Conservation (phyloP, 2,888 invertebrate genomes). For the Papilio gigon region DNA sequence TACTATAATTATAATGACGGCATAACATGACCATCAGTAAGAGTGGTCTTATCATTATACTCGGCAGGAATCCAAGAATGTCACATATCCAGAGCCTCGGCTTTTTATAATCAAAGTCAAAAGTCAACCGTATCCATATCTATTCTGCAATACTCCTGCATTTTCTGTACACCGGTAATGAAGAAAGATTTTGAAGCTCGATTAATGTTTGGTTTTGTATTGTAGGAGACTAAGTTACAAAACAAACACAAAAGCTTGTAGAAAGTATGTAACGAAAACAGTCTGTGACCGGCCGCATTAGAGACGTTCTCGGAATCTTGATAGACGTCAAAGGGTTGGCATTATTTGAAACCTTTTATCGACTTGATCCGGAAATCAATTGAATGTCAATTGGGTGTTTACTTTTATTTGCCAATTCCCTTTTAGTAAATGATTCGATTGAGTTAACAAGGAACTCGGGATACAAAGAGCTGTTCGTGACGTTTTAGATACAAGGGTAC, state of each 20-base stretch:
- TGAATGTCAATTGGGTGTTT: constrained; percentile 30
- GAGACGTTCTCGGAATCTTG: constrained; percentile 17
- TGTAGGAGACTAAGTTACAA: not conserved
- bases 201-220: too few species aligned
- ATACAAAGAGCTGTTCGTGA: not conserved
- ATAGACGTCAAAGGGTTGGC: constrained; percentile 31
- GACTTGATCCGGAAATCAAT: constrained; percentile 24
- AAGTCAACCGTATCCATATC: too few species aligned
- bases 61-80: too few species aligned
- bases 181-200: too few species aligned
- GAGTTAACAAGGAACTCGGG: constrained; percentile 21
- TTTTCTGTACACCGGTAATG: too few species aligned
- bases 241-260: not conserved
- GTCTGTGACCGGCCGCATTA: not conserved
- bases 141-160: too few species aligned
- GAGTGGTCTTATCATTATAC: too few species aligned
- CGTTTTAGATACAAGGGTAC: not conserved
- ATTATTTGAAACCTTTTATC: constrained; percentile 26
- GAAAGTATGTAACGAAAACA: not conserved
- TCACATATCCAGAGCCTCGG: too few species aligned
- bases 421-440: constrained; percentile 27
- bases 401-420: constrained; percentile 29
- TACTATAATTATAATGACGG: too few species aligned
- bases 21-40: too few species aligned
- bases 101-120: too few species aligned